A percentile compares a stretch with the other conserved stretches of the same genome.
phyloP scores from a whole-genome alignment of 2,113 vertebrate genomes.

The Chloropsis hardwickii region DNA sequence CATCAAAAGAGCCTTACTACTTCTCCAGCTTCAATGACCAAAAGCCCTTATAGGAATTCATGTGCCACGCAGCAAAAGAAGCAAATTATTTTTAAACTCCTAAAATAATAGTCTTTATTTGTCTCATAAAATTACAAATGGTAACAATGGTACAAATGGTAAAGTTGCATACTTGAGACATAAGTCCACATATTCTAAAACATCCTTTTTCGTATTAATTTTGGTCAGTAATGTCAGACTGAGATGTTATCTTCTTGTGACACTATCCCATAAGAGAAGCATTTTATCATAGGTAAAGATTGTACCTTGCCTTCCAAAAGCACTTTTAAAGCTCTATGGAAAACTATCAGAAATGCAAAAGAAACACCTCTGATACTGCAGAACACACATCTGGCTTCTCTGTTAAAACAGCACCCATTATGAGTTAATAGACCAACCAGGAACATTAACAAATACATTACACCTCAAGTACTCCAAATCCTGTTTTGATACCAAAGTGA shows the following conservation, averaged over 20 bases:
- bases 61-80: background rate
- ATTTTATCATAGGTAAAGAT: background rate
- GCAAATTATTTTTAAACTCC: background rate
- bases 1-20: slow-evolving; percentile 39
- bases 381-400: background rate
- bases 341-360: background rate
- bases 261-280: background rate
- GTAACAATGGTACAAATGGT: background rate
- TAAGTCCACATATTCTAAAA: background rate
- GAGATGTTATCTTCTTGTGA: background rate
- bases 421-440: slow-evolving; percentile 6
- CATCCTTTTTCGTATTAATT: background rate
- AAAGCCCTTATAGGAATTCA: background rate
- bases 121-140: background rate
- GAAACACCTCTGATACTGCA: background rate
- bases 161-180: background rate
- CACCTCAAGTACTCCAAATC: background rate
- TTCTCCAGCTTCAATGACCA: background rate
- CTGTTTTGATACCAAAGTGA: slow-evolving; percentile 36
- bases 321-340: background rate
- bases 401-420: background rate
- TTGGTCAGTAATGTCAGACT: background rate
- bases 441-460: background rate
- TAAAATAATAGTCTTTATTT: background rate
- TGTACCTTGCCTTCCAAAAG: background rate